Conservation (phyloP, 1,140 invertebrate species). For the Mercenaria mercenaria region DNA sequence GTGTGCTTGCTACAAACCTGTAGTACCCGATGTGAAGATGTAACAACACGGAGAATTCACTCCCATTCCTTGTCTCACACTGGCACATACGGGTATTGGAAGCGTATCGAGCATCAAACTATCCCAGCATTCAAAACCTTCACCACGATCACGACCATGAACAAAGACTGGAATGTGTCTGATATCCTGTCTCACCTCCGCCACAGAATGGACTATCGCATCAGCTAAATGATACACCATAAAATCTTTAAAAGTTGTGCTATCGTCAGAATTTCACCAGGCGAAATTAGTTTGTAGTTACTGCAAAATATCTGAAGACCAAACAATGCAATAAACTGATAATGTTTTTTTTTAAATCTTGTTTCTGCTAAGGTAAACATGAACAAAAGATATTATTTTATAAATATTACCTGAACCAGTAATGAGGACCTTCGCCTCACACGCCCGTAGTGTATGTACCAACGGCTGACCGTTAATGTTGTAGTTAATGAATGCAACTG, state of each 20-base stretch:
- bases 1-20: too few species aligned
- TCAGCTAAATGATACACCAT: constrained; percentile 61
- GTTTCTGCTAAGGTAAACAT: too few species aligned
- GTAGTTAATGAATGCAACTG: constrained; percentile 78
- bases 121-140: constrained; percentile 66
- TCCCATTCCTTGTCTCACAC: constrained; percentile 47
- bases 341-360: too few species aligned
- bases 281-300: too few species aligned
- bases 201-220: constrained; percentile 69
- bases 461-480: constrained; percentile 74
- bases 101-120: constrained; percentile 64
- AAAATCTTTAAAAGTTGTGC: too few species aligned
- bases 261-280: too few species aligned
- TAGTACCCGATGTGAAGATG: constrained; percentile 80
- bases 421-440: constrained; percentile 76
- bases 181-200: constrained; percentile 68
- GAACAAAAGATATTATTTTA: too few species aligned
- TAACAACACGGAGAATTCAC: constrained; percentile 64
- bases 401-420: constrained; percentile 78
- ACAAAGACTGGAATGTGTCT: constrained; percentile 71
- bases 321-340: too few species aligned
- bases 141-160: constrained; percentile 60
- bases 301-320: too few species aligned
- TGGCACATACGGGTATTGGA: constrained; percentile 59
- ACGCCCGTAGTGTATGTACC: constrained; percentile 73